Base-by-base conservation (phyloP, 2,113 vertebrate species). In the Pedionomus torquatus region DNA sequence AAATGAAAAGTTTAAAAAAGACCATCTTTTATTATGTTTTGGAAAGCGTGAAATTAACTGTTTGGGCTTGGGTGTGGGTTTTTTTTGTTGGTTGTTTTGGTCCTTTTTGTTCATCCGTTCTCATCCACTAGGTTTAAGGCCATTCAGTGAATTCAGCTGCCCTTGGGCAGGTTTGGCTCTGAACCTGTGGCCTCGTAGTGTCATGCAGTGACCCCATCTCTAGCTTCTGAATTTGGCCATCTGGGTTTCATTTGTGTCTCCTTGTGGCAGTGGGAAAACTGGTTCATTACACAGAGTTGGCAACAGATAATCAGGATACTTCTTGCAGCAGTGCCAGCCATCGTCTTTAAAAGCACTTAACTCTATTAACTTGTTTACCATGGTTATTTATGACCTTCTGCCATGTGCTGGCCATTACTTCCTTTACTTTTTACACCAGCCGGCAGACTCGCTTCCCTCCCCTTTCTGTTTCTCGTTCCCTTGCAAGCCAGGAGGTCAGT, bases 361-460 rank as follows among this genome's bases (percentile, higher is more conserved):
- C 43, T 41, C 86, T 82, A 7, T 49, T 81, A 60, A 71, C 31
- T 77, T 75, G 81, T 96, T 92, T 95, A 93, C 85, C 63, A 3
- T 91, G 61, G 64, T 93, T 94, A 86, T 91, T 93, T 90, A 64
- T 93, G 95, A 75, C 80, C 63, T 92, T 82, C 31, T 61, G 91
- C 91, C 54, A 14, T 4, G 37, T 54, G 84, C 87, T 93, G 68
- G 19, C 86, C 61, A 19, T 81, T 39, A 20, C 52, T 91, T 92
- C 61, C 55, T 92, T 93, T 89, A 55, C 17, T 31, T 89, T 83
- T 51, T 19, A 14, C 28, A 17, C 65, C 31, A 23, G 57, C 63
- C 8, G 0, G 43, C 72, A 63, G 65, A 14, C 54, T 83, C 8
- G 2, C 68, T 84, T 77, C 68, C 46, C 61, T 96, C 41, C 75